phyloP scores from a whole-genome alignment of 2,888 invertebrate species.

The Dyspetes luteomarginatus region DNA sequence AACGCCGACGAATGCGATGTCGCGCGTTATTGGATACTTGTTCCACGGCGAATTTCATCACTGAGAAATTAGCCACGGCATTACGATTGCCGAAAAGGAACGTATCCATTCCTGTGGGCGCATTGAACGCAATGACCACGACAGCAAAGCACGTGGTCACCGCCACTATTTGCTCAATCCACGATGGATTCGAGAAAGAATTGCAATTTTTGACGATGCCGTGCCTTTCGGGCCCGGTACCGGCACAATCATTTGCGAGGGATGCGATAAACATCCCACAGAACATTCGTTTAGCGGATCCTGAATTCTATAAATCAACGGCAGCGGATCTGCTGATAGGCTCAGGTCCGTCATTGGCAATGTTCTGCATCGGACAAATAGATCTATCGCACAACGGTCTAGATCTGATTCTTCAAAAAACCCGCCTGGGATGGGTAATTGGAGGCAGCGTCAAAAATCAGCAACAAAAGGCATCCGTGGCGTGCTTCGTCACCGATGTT shows the following conservation, averaged over 20 bases:
- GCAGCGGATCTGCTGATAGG: slow-evolving; percentile 47
- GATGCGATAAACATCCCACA: neutral
- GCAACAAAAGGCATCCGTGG: neutral
- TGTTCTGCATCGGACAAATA: slow-evolving; percentile 29
- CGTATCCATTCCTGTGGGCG: slow-evolving; percentile 52
- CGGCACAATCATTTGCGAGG: slow-evolving; percentile 29
- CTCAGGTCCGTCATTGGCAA: slow-evolving; percentile 46
- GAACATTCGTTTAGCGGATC: slow-evolving; percentile 52
- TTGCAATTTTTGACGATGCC: slow-evolving; percentile 57
- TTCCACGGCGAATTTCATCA: slow-evolving; percentile 63
- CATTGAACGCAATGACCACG: slow-evolving; percentile 50
- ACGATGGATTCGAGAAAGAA: slow-evolving; percentile 43
- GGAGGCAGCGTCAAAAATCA: slow-evolving; percentile 14
- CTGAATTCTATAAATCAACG: slow-evolving; percentile 56
- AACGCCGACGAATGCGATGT: slow-evolving; percentile 22
- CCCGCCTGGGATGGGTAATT: slow-evolving; percentile 45
- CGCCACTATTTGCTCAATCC: slow-evolving; percentile 37
- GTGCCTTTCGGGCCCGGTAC: slow-evolving; percentile 40
- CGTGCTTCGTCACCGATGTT: slow-evolving; percentile 1
- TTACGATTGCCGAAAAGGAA: slow-evolving; percentile 44
- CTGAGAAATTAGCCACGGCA: slow-evolving; percentile 51
- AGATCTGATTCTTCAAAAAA: slow-evolving; percentile 48
- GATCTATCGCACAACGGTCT: neutral
- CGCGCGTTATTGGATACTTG: slow-evolving; percentile 61
- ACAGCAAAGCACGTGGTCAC: slow-evolving; percentile 39